Conservation (phyloP, 2,888 invertebrate species). For the Eumacrocentrus americanus region DNA sequence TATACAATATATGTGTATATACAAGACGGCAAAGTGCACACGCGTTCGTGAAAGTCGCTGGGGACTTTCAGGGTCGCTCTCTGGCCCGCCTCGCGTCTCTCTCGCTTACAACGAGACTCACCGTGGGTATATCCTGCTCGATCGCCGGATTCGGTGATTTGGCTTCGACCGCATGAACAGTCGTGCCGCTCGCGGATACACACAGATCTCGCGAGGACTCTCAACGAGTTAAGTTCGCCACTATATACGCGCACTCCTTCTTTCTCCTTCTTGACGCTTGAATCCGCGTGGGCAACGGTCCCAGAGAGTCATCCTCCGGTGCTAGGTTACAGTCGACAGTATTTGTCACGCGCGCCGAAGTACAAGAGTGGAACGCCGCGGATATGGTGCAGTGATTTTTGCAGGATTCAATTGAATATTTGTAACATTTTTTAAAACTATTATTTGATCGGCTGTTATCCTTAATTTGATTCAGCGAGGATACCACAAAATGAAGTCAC, state of each 20-base stretch:
- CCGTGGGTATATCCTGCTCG: slow-evolving; percentile 42
- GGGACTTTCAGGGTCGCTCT: slow-evolving; percentile 55
- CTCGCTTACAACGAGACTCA: slow-evolving; percentile 36
- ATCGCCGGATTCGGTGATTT: slow-evolving; percentile 40
- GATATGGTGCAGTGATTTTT: background rate
- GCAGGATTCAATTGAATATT: background rate
- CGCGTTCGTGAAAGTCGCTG: slow-evolving; percentile 57
- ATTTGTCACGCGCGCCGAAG: slow-evolving; percentile 19
- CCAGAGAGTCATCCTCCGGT: slow-evolving; percentile 9
- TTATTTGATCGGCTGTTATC: no score
- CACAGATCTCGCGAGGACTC: slow-evolving; percentile 1
- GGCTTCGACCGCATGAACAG: slow-evolving; percentile 36
- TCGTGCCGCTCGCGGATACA: slow-evolving; percentile 24
- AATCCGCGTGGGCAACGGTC: slow-evolving; percentile 8
- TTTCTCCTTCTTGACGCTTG: background rate
- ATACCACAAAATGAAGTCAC: slow-evolving; percentile 53
- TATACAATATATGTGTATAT: no score
- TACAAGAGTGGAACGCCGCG: no score
- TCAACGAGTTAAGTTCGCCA: slow-evolving; percentile 3
- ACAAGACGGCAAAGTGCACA: slow-evolving; percentile 52
- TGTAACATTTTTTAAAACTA: no score
- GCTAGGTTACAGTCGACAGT: background rate
- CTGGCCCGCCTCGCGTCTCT: slow-evolving; percentile 34
- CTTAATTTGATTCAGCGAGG: no score
- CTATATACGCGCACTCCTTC: background rate